Conservation (phyloP, 2,888 invertebrate genomes). For the Epinotia ramella region DNA sequence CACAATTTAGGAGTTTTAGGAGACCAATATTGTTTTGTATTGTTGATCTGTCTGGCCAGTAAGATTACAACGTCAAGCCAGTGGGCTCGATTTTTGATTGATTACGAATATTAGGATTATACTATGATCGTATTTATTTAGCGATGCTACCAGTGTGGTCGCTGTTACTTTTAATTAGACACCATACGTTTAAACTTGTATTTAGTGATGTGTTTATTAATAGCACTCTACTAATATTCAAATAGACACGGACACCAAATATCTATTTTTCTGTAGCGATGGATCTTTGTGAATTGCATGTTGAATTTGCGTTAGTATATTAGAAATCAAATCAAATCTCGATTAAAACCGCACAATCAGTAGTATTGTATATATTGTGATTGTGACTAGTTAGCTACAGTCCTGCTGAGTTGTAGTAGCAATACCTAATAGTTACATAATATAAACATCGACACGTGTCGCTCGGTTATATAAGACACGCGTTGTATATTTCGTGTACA, state of each 20-base stretch:
- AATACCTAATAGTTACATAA: constrained; percentile 66
- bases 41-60: constrained; percentile 27
- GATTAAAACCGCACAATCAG: constrained; percentile 8
- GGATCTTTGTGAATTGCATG: background rate
- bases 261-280: too few relatives aligned
- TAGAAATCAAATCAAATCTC: constrained; percentile 9
- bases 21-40: constrained; percentile 15
- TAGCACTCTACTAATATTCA: too few relatives aligned
- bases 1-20: background rate
- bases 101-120: too few relatives aligned
- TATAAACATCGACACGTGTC: constrained; percentile 73
- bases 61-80: background rate
- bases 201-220: too few relatives aligned
- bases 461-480: constrained; percentile 52
- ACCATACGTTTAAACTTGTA: too few relatives aligned
- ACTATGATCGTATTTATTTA: too few relatives aligned
- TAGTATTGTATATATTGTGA: constrained; percentile 20
- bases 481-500: constrained; percentile 30
- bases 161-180: too few relatives aligned
- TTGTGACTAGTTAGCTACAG: constrained; percentile 44
- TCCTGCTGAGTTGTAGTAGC: constrained; percentile 37
- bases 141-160: too few relatives aligned
- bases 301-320: background rate
- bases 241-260: too few relatives aligned
- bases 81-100: constrained; percentile 2